These are phyloP conservation scores for Agrypnus murinus DNA, from an alignment of 2,888 invertebrate species.

Conservation along the genomic window DNA sequence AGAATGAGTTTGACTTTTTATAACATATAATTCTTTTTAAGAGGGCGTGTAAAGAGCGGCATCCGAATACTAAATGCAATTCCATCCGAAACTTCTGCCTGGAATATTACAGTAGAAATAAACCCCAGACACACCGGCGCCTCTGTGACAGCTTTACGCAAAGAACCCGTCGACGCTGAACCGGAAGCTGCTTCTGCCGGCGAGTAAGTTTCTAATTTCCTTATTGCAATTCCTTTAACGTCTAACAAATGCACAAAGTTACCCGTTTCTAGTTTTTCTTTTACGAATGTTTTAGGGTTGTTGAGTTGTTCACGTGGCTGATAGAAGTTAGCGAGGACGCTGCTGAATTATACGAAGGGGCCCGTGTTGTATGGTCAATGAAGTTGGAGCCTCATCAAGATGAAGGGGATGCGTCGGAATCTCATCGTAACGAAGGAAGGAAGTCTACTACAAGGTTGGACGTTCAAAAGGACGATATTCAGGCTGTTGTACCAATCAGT, in stretches of 20 bases:
- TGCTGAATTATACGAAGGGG: conserved; percentile 86
- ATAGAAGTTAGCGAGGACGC: conserved; percentile 89
- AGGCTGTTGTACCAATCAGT: conserved; percentile 94
- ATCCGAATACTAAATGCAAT: conserved; percentile 89
- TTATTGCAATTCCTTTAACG: conserved; percentile 21
- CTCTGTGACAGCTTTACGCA: conserved; percentile 88
- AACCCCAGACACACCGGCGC: conserved; percentile 91
- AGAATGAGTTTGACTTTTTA: conserved; percentile 28
- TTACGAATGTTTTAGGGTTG: conserved; percentile 70
- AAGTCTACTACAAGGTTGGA: conserved; percentile 89
- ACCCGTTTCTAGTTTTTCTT: conserved; percentile 7
- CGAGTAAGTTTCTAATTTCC: conserved; percentile 55
- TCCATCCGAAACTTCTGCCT: conserved; percentile 74
- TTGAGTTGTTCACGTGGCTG: conserved; percentile 94
- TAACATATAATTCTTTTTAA: conserved; percentile 68
- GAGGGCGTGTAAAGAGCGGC: conserved; percentile 93
- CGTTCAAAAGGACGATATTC: conserved; percentile 95
- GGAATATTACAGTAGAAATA: conserved; percentile 92
- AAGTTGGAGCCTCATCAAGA: conserved; percentile 81
- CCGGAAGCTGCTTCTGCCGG: conserved; percentile 56
- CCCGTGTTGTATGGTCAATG: conserved; percentile 90
- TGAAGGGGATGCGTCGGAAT: conserved; percentile 60
- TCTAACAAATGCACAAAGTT: neutral
- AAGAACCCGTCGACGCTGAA: conserved; percentile 72
- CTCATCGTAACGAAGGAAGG: conserved; percentile 69